A percentile compares a stretch with the other conserved stretches of the same genome.
Conservation (phyloP, 2,113 vertebrate genomes). For the Cottus gobio region DNA sequence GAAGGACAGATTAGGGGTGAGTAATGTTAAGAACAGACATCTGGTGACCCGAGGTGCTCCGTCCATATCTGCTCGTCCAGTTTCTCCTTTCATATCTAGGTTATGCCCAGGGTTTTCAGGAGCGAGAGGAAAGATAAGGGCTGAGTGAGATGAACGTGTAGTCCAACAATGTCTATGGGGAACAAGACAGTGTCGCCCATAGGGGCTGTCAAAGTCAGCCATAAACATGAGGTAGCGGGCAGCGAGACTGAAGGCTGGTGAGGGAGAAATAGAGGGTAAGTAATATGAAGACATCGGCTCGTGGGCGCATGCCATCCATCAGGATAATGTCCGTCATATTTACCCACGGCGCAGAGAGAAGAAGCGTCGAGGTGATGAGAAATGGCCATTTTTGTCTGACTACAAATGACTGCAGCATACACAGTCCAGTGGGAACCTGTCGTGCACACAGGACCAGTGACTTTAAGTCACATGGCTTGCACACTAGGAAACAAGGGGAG, state of each 20-base stretch:
- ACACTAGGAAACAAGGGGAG: constrained; percentile 6
- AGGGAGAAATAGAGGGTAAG: constrained; percentile 47
- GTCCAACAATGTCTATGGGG: constrained; percentile 23
- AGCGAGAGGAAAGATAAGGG: constrained; percentile 43
- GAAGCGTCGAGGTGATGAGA: constrained; percentile 13
- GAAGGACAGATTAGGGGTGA: constrained; percentile 50
- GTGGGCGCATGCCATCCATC: constrained; percentile 45
- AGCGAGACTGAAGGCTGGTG: neutral
- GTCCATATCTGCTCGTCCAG: constrained; percentile 39
- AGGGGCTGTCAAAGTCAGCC: constrained; percentile 28
- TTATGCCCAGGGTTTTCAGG: constrained; percentile 38
- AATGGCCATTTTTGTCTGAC: constrained; percentile 41
- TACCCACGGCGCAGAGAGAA: constrained; percentile 17
- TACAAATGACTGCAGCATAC: constrained; percentile 28
- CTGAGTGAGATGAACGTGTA: constrained; percentile 11
- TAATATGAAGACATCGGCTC: constrained; percentile 52
- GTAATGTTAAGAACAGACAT: constrained; percentile 54
- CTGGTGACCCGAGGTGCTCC: constrained; percentile 43
- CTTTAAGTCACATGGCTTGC: neutral
- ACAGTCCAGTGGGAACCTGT: constrained; percentile 32
- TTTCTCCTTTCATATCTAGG: constrained; percentile 51
- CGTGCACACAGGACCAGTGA: neutral
- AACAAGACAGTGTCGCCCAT: constrained; percentile 36
- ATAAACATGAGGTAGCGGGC: constrained; percentile 46
- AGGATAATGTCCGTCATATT: constrained; percentile 51